Base-by-base conservation (phyloP, 2,113 vertebrate genomes). In the Okapia johnstoni region DNA sequence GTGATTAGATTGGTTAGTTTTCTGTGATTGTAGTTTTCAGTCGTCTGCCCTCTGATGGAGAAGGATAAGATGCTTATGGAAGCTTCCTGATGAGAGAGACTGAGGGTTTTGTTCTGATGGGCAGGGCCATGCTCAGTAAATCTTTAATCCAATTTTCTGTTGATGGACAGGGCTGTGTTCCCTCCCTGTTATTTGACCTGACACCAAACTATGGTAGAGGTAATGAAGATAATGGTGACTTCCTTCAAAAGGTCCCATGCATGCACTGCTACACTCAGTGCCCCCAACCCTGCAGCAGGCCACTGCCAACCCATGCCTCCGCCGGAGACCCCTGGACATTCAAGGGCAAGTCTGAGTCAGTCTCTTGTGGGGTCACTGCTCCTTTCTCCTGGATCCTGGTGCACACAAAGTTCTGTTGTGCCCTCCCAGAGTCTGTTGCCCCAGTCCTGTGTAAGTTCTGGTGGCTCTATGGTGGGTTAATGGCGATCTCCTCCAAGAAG, bases 241-340 rank as follows among this genome's bases (percentile, higher is more conserved):
- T 70, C 63, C 63, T 70, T 36, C 17, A 70, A 36, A 70, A 70
- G 17, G 63, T 11, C 63, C 63, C 17, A 36, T 36, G 5, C n/a
- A 21, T 0, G 2, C 63, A 21, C 33, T 66, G 63, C 63, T 36
- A 11, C 63, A 36, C 63, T 21, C 63, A 36, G n/a, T 21, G 63
- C n/a, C 19, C n/a, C 19, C 63, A 36, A 0, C 63, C 17, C 19
- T 70, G 63, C 63, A 36, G n/a, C 63, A 36, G n/a, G 17, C n/a
- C 17, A 66, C 33, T 17, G 0, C 17, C n/a, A 6, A 12, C 63
- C n/a, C 63, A 70, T 2, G 1, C 63, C 63, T 70, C n/a, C 0
- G 0, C n/a, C 19, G 4, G n/a, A 36, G 63, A 70, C 33, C 11
- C n/a, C 17, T 36, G n/a, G n/a, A 70, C 63, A 70, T 19, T 21